Evolutionary conservation across 2,113 vertebrate species (phyloP).

Genomic region (Triplophysa rosa): DNA sequence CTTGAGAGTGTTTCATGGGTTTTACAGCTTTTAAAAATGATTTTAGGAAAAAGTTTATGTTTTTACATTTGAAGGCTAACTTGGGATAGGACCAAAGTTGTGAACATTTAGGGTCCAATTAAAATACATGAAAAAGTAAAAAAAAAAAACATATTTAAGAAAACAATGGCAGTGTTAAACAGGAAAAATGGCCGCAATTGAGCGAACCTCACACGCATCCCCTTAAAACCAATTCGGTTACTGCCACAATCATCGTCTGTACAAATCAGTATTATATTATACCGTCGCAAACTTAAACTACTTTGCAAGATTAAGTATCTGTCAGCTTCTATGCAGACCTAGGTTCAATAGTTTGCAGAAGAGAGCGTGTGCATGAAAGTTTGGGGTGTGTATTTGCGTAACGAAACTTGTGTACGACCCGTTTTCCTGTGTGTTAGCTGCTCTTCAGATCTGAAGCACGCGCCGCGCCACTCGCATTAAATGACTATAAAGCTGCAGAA

Average conservation of each 20-base stretch:
- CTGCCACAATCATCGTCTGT: conserved; percentile 78
- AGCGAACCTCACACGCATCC: conserved; percentile 34
- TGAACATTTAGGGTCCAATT: neutral
- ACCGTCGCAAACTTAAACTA: conserved; percentile 79
- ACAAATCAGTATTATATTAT: conserved; percentile 71
- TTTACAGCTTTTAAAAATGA: no score
- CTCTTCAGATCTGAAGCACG: conserved; percentile 71
- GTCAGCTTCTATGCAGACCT: conserved; percentile 75
- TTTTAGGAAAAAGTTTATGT: no score
- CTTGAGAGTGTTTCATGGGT: neutral
- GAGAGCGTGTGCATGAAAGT: conserved; percentile 22
- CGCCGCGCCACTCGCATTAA: conserved; percentile 70
- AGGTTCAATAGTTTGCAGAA: conserved; percentile 39
- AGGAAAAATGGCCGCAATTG: neutral
- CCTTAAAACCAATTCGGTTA: conserved; percentile 42
- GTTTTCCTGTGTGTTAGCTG: conserved; percentile 58
- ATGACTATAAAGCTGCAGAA: conserved; percentile 72
- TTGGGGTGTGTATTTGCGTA: conserved; percentile 48
- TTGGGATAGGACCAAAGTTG: neutral
- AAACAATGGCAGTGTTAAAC: no score
- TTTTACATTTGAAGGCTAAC: neutral
- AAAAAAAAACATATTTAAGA: no score
- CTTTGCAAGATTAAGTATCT: conserved; percentile 72
- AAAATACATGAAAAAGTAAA: neutral
- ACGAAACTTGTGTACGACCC: conserved; percentile 46